Evolutionary conservation across 2,797 vertebrate species (phyloP), one percentile per base, ranked within the genome.

Genomic region (Macroramphosus scolopax): DNA sequence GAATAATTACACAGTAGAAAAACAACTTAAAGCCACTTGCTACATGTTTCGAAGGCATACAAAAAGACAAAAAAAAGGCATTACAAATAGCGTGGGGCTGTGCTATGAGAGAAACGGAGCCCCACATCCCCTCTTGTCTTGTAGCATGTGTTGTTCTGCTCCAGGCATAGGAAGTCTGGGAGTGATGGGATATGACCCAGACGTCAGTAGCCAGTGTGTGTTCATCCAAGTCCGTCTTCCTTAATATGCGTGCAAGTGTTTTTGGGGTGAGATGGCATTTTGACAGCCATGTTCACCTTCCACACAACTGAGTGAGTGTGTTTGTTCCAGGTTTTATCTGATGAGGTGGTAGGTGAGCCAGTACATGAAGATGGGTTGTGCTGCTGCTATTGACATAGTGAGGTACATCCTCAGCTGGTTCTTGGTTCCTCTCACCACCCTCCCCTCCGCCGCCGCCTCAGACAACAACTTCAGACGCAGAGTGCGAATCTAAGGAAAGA

Each of bases 401-500:
- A 96, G 82, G 81, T 97, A 97, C 95, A 95, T 97, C 59, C 94
- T 91, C 68, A 96, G 87, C 78, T 95, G 95, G 87, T 95, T 96
- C 45, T 89, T 87, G 17, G 93, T 62, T 20, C 92, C 92, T 8
- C 88, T 88, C 41, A 94, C 92, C 16, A 92, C 80, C 12, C 89
- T 82, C 0, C 95, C 94, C 48, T 94, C 91, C 0, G 94, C 94
- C 0, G 92, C 93, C 0, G 92, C 90, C 56, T 95, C 93, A 0
- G 94, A 93, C 17, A 96, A 65, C 63, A 96, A 91, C 89, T 96
- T 96, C 76, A 97, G 79, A 30, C 94, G 87, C 53, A 96, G 61
- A 0, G 92, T 94, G 17, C 92, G 89, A 68, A 96, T 95, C 95
- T 97, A 73, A 11, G 22, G 26, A 3, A 17, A 33, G 10, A 38